A percentile compares a stretch with the other conserved stretches of the same genome.
Evolutionary conservation across 2,888 invertebrate species (phyloP).

Genomic region (Pyrrhia umbra): DNA sequence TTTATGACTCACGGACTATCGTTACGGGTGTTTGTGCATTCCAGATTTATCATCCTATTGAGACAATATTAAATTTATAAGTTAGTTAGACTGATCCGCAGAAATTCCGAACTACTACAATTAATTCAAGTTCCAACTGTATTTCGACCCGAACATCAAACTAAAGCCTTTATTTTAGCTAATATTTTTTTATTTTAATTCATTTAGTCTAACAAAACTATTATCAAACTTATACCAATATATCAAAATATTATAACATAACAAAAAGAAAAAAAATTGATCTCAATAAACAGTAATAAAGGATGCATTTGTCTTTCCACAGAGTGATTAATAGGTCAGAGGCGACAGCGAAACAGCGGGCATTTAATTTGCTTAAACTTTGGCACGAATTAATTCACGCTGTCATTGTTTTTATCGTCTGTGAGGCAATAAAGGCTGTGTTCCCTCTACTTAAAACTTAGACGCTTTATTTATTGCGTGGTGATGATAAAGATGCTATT

Average conservation of each 20-base stretch:
- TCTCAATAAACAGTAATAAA: conserved; percentile 34
- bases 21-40: too few species aligned
- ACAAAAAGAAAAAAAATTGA: not conserved
- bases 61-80: too few species aligned
- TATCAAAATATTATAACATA: not conserved
- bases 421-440: conserved; percentile 31
- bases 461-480: not conserved
- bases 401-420: conserved; percentile 56
- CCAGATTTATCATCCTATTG: too few species aligned
- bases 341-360: conserved; percentile 37
- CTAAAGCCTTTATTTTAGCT: too few species aligned
- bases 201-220: too few species aligned
- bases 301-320: conserved; percentile 50
- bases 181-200: too few species aligned
- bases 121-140: too few species aligned
- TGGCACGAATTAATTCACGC: conserved; percentile 55
- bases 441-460: conserved; percentile 31
- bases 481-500: conserved; percentile 4
- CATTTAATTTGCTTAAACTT: conserved; percentile 63
- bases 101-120: too few species aligned
- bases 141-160: too few species aligned
- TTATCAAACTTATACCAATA: not conserved
- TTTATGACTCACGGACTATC: too few species aligned
- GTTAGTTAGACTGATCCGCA: too few species aligned
- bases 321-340: conserved; percentile 52